phyloP scores from a whole-genome alignment of 2,797 vertebrate genomes.

The Brotula barbata region DNA sequence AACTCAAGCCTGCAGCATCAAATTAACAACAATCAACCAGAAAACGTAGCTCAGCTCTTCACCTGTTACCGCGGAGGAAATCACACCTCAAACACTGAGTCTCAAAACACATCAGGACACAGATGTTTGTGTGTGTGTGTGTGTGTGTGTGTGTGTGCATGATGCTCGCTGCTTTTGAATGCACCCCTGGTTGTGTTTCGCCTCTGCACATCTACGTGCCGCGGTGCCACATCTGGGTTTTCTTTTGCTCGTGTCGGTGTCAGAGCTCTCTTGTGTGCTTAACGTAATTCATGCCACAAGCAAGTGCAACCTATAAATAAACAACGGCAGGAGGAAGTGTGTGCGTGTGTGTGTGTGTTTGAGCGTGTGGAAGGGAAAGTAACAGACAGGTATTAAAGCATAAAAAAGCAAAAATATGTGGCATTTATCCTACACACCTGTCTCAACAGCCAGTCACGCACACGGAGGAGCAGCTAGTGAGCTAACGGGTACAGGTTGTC shows the following conservation, averaged over 20 bases:
- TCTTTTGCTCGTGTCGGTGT: slow-evolving; percentile 4
- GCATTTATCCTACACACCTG: slow-evolving; percentile 15
- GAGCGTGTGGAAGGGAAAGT: no score
- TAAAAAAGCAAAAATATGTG: slow-evolving; percentile 1
- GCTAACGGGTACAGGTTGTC: slow-evolving; percentile 53
- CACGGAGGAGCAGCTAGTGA: slow-evolving; percentile 15
- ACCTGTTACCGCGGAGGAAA: no score
- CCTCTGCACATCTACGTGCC: not conserved
- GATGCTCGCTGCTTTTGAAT: not conserved
- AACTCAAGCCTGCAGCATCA: no score
- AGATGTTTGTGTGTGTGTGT: not conserved
- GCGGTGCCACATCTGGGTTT: not conserved
- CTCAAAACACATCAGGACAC: not conserved
- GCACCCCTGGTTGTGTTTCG: not conserved
- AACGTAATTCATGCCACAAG: slow-evolving; percentile 1
- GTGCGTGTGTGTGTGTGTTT: slow-evolving; percentile 12
- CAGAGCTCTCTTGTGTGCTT: slow-evolving; percentile 2
- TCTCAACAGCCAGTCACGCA: not conserved
- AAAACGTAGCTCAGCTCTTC: no score
- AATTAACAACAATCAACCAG: no score
- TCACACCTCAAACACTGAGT: no score
- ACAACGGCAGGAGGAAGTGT: slow-evolving; percentile 5
- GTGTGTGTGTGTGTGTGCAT: not conserved
- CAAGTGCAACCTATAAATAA: slow-evolving; percentile 13
- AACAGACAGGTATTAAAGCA: not conserved